These are phyloP conservation scores for Lasioglossum calceatum DNA, from an alignment of 2,888 invertebrate species.

Conservation along the genomic window DNA sequence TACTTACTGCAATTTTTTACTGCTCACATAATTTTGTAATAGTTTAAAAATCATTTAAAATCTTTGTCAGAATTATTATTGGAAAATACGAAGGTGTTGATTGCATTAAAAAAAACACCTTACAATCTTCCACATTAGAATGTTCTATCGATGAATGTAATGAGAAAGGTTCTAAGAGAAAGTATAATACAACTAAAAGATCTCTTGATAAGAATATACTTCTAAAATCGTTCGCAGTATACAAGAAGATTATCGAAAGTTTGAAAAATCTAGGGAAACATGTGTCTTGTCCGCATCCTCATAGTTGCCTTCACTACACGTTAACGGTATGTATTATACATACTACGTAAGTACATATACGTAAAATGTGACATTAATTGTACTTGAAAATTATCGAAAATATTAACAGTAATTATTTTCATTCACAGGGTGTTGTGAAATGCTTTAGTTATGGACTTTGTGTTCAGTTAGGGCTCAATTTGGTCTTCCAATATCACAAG, in stretches of 20 bases:
- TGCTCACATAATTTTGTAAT: background rate
- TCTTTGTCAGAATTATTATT: conserved; percentile 85
- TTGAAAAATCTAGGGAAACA: conserved; percentile 85
- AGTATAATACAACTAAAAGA: conserved; percentile 24
- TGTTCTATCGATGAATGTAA: background rate
- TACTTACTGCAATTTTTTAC: conserved; percentile 67
- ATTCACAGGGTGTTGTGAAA: conserved; percentile 86
- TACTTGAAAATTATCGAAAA: background rate
- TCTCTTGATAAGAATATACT: conserved; percentile 76
- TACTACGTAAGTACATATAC: background rate
- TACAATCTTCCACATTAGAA: conserved; percentile 68
- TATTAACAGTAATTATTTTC: background rate
- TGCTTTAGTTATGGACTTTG: conserved; percentile 88
- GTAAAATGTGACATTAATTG: background rate
- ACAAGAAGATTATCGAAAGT: conserved; percentile 84
- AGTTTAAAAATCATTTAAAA: background rate
- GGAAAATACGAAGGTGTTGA: conserved; percentile 87
- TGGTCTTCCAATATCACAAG: conserved; percentile 86
- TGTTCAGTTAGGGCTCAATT: conserved; percentile 87
- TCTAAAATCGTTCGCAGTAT: conserved; percentile 83
- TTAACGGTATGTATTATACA: conserved; percentile 83
- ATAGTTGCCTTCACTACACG: conserved; percentile 87
- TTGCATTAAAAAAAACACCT: conserved; percentile 75
- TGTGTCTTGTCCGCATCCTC: conserved; percentile 87
- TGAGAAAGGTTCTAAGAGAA: conserved; percentile 58